Percentiles rank a stretch among this genome's conserved stretches.
Conservation (phyloP, 2,797 vertebrate genomes). For the Pipistrellus pygmaeus region DNA sequence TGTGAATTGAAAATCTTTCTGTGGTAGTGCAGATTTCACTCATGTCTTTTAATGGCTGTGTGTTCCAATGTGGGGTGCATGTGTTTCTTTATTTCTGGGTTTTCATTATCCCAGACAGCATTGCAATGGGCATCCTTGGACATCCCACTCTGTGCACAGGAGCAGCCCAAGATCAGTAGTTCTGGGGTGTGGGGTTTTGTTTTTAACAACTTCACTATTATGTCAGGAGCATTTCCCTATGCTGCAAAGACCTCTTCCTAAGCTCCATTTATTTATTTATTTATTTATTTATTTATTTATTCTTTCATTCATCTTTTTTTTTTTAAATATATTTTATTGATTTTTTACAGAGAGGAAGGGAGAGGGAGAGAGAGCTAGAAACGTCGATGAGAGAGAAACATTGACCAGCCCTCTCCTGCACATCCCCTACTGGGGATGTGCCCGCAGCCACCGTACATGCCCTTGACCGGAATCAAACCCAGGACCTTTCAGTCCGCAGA, state of each 20-base stretch:
- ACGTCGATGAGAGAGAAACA: no score
- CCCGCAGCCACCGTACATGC: no score
- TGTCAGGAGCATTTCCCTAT: not conserved
- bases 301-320: not conserved
- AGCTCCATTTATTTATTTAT: not conserved
- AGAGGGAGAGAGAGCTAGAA: no score
- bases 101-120: not conserved
- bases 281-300: not conserved
- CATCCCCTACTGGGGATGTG: no score
- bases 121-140: no score
- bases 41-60: not conserved
- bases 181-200: not conserved
- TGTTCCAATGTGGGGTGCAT: not conserved
- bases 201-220: not conserved
- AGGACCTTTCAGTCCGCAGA: no score
- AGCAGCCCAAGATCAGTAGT: not conserved
- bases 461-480: no score
- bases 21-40: not conserved
- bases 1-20: not conserved
- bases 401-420: no score
- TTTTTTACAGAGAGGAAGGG: no score
- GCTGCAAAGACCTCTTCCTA: not conserved
- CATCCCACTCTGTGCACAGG: rapidly evolving
- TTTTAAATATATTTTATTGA: no score
- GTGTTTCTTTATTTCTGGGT: not conserved